Base-by-base conservation (phyloP, 92 coral and sea anemone species). In the Epizoanthus stellaris region DNA sequence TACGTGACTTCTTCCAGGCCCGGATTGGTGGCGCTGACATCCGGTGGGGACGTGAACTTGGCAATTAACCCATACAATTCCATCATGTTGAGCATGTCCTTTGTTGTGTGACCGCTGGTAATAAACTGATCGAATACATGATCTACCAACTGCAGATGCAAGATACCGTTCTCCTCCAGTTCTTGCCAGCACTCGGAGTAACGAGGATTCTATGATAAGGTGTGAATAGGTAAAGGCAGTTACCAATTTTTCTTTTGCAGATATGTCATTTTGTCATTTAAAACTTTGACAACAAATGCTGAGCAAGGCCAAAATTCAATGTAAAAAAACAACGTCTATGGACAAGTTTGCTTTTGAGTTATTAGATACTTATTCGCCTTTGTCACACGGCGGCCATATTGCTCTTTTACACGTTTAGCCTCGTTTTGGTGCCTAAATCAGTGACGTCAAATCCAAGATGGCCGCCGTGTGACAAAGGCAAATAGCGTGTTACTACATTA, bases 41-140 rank as follows among this genome's bases (percentile, higher is more conserved):
- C 60, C 42, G 45, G 56, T 14, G 36, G 81, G 10, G 80, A 67
- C 16, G 82, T 71, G 67, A 92, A 92, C 75, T 58, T 85, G 4
- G 95, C 95, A 54, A 92, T 87, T 80, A 92, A 86, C 20, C 95
- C 93, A 49, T 92, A 92, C 82, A 82, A 84, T 39, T 92, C 95
- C 95, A 92, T 92, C 95, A 90, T 92, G 43, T 65, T 74, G 2
- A 92, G 89, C 38, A 92, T 90, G 85, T 92, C 95, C 80, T 85
- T 88, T 66, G 82, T 84, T 61, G 88, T 85, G 23, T 92, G 88
- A 54, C 90, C 91, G 66, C 89, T 88, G 75, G 85, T 59, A 20
- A 89, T 56, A 19, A 86, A 84, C 54, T 92, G 91, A 3, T 88
- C 57, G 75, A 92, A 92, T 70, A 89, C 93, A 84, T 89, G 93